phyloP scores from a whole-genome alignment of 2,113 vertebrate species.

The Mastomys natalensis region DNA sequence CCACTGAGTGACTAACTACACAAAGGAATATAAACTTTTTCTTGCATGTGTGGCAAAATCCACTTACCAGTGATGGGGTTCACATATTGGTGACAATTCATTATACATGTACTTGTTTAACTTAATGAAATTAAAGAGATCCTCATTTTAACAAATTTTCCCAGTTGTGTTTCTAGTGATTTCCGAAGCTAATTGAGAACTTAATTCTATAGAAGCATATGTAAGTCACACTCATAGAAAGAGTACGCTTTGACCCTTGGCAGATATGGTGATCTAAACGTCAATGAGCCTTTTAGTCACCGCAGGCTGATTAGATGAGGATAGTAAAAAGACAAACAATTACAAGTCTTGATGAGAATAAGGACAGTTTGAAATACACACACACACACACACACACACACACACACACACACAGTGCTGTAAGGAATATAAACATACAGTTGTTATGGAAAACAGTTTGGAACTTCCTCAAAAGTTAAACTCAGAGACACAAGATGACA shows the following conservation, averaged over 20 bases:
- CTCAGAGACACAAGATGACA: neutral
- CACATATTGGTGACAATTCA: neutral
- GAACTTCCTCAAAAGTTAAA: neutral
- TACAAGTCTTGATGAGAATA: neutral
- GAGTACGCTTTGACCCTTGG: neutral
- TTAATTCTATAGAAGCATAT: neutral
- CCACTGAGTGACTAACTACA: neutral
- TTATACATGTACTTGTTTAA: neutral
- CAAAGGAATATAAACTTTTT: neutral
- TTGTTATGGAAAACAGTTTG: neutral
- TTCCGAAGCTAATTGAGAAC: slow-evolving; percentile 29
- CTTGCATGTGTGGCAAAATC: neutral
- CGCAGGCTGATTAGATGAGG: neutral
- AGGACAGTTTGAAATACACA: neutral
- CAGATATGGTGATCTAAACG: neutral
- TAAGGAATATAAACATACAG: neutral
- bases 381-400: too few relatives aligned
- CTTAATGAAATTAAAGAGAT: neutral
- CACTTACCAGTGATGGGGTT: neutral
- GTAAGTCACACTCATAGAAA: neutral
- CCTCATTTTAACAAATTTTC: neutral
- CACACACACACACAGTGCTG: neutral
- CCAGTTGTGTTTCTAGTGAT: neutral
- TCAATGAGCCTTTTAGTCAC: neutral
- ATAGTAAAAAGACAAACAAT: neutral